Conservation (phyloP, 2,113 vertebrate species). For the Anoura caudifer region DNA sequence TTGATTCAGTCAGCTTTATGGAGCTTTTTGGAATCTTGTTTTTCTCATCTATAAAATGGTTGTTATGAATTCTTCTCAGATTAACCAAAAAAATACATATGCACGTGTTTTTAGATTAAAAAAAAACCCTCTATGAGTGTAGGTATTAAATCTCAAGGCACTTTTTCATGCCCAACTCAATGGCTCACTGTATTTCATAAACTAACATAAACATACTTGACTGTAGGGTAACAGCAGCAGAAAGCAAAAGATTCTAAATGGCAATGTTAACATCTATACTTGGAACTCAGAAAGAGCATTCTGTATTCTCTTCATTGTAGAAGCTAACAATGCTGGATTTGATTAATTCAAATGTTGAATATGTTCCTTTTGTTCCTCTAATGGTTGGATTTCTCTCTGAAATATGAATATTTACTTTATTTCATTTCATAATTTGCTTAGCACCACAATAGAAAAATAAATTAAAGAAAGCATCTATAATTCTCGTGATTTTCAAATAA, state of each 20-base stretch:
- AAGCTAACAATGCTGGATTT: neutral
- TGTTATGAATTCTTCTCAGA: neutral
- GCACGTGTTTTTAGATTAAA: neutral
- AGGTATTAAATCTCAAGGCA: neutral
- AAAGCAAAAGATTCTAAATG: neutral
- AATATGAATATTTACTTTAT: neutral
- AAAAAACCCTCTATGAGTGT: neutral
- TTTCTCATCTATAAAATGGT: neutral
- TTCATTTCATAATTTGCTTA: constrained; percentile 16
- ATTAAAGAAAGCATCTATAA: neutral
- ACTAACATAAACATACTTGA: neutral
- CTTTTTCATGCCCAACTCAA: neutral
- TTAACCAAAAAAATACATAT: neutral
- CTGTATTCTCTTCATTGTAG: neutral
- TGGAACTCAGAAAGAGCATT: neutral
- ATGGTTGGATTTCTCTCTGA: neutral
- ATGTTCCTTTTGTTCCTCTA: neutral
- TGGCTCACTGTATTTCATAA: neutral
- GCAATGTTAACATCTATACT: neutral
- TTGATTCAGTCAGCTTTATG: neutral
- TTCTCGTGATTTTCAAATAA: neutral
- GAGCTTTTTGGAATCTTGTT: neutral
- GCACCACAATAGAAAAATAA: neutral
- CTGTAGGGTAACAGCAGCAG: neutral
- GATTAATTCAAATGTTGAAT: constrained; percentile 21